These are phyloP conservation scores for Hoplodrina ambigua DNA, from an alignment of 2,888 invertebrate genomes.

Conservation along the genomic window DNA sequence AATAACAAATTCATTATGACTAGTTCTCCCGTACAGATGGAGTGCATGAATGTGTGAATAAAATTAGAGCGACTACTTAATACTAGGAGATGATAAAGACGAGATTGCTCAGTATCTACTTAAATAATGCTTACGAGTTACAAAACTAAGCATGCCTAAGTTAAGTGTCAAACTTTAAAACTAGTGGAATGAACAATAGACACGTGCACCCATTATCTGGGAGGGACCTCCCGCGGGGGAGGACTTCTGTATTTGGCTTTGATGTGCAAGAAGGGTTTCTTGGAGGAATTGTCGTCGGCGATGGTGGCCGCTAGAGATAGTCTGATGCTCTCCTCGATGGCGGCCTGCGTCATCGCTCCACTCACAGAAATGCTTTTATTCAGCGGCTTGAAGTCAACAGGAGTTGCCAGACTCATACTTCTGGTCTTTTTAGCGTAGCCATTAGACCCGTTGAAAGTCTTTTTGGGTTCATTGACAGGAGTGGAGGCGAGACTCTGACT, in stretches of 20 bases:
- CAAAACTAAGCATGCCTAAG: slow-evolving; percentile 63
- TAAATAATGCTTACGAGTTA: slow-evolving; percentile 75
- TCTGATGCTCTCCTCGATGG: slow-evolving; percentile 87
- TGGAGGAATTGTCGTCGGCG: slow-evolving; percentile 79
- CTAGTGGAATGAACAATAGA: slow-evolving; percentile 78
- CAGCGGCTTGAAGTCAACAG: slow-evolving; percentile 74
- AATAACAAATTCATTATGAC: slow-evolving; percentile 74
- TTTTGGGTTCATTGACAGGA: slow-evolving; percentile 77
- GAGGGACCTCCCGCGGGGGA: slow-evolving; percentile 91
- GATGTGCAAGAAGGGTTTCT: slow-evolving; percentile 92
- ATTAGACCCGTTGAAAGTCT: slow-evolving; percentile 69
- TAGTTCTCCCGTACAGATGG: slow-evolving; percentile 79
- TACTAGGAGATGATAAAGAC: slow-evolving; percentile 70
- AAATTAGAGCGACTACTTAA: slow-evolving; percentile 69
- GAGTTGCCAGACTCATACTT: slow-evolving; percentile 84
- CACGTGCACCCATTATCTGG: slow-evolving; percentile 81
- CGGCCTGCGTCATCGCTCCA: slow-evolving; percentile 84
- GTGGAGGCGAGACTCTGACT: slow-evolving; percentile 86
- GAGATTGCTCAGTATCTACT: slow-evolving; percentile 84
- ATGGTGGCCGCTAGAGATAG: slow-evolving; percentile 83
- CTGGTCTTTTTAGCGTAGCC: slow-evolving; percentile 80
- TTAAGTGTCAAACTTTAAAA: slow-evolving; percentile 73
- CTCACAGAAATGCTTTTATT: slow-evolving; percentile 76
- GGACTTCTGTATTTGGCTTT: slow-evolving; percentile 94
- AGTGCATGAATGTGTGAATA: slow-evolving; percentile 72